These are phyloP conservation scores for Syngnathus floridae DNA, from an alignment of 2,113 vertebrate genomes.

Conservation along the genomic window DNA sequence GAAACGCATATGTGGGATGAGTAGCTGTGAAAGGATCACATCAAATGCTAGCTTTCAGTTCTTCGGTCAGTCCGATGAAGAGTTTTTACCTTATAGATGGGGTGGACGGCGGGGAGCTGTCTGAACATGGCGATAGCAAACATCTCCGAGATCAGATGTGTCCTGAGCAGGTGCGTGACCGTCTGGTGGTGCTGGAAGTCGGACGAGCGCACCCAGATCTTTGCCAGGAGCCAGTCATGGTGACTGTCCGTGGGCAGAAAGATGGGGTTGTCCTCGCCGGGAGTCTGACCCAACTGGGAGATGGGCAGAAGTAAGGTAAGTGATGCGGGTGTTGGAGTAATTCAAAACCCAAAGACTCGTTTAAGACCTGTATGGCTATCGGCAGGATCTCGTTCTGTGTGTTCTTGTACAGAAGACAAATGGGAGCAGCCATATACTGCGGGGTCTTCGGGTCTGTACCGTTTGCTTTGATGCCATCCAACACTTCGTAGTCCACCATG, in stretches of 20 bases:
- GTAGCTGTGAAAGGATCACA: slow-evolving; percentile 68
- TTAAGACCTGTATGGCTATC: slow-evolving; percentile 90
- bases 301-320: too few relatives aligned
- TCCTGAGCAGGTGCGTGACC: slow-evolving; percentile 85
- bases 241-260: slow-evolving; percentile 86
- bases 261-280: slow-evolving; percentile 84
- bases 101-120: slow-evolving; percentile 89
- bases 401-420: slow-evolving; percentile 92
- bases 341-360: too few relatives aligned
- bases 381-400: slow-evolving; percentile 84
- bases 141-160: slow-evolving; percentile 89
- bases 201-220: slow-evolving; percentile 92
- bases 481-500: slow-evolving; percentile 82
- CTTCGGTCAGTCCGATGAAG: neutral
- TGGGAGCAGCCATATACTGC: slow-evolving; percentile 87
- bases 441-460: slow-evolving; percentile 83
- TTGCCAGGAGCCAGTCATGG: slow-evolving; percentile 91
- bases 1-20: slow-evolving; percentile 86
- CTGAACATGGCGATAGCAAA: slow-evolving; percentile 90
- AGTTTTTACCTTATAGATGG: slow-evolving; percentile 82
- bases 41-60: neutral
- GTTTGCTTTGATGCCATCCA: slow-evolving; percentile 84
- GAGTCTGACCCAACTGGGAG: slow-evolving; percentile 80
- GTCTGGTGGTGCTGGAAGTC: slow-evolving; percentile 96
- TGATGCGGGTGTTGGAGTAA: too few relatives aligned